A percentile compares a stretch with the other conserved stretches of the same genome.
phyloP scores from a whole-genome alignment of 2,113 vertebrate species.

The Cathartes aura region DNA sequence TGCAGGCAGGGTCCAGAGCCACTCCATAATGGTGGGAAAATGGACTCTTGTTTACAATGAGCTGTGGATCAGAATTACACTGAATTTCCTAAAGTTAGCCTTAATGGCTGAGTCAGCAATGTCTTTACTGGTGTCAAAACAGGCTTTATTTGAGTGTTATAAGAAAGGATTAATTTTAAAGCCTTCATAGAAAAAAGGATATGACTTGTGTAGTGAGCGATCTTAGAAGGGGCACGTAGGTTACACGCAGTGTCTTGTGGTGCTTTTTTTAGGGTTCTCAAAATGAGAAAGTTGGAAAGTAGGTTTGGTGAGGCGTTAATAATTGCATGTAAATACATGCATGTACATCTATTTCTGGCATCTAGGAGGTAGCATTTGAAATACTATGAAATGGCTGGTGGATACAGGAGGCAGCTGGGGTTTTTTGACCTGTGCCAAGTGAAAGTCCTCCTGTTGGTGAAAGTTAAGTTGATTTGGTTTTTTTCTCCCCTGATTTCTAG shows the following conservation, averaged over 20 bases:
- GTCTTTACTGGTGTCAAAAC: background rate
- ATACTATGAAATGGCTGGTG: accelerated
- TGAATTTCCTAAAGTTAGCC: background rate
- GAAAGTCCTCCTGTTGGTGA: background rate
- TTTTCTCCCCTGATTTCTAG: background rate
- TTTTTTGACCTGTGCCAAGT: background rate
- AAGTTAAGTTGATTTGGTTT: background rate
- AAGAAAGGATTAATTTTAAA: background rate
- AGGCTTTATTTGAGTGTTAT: background rate
- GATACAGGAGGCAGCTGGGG: background rate
- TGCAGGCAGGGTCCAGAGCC: background rate
- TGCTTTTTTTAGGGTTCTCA: background rate
- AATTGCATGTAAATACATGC: background rate
- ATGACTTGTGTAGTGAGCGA: accelerated
- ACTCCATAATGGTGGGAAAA: accelerated
- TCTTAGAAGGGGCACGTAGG: background rate
- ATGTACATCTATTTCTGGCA: background rate
- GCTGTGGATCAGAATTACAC: background rate
- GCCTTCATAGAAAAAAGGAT: background rate
- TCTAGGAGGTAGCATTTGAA: background rate
- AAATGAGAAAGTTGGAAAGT: background rate
- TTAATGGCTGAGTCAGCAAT: background rate
- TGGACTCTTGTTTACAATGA: background rate
- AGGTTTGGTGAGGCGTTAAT: background rate
- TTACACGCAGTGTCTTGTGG: accelerated